These are phyloP conservation scores for Barbus barbus DNA, from an alignment of 2,113 vertebrate species.

Conservation along the genomic window DNA sequence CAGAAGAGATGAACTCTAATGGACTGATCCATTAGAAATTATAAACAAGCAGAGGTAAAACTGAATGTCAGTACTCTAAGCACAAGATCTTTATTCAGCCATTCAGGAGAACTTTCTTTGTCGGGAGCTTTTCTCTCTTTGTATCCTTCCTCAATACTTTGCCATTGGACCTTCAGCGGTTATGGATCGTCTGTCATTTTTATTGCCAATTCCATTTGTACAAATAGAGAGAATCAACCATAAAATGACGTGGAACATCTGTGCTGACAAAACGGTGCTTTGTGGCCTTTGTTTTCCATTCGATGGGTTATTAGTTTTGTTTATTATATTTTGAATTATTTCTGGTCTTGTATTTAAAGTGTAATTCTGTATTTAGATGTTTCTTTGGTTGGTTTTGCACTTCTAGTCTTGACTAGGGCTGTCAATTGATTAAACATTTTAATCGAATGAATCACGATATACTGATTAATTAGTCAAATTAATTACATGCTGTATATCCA, in stretches of 20 bases:
- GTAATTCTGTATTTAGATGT: conserved; percentile 41
- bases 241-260: conserved; percentile 46
- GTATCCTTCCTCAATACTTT: conserved; percentile 25
- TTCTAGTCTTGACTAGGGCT: neutral
- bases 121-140: conserved; percentile 20
- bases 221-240: conserved; percentile 28
- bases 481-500: neutral
- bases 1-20: neutral
- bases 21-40: neutral
- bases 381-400: conserved; percentile 40
- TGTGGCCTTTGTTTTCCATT: conserved; percentile 48
- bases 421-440: neutral
- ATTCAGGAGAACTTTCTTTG: neutral
- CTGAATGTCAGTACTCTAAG: conserved; percentile 30
- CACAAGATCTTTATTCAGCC: conserved; percentile 32
- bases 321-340: conserved; percentile 52
- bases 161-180: neutral
- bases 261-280: conserved; percentile 44
- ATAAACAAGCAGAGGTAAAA: conserved; percentile 18
- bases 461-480: neutral
- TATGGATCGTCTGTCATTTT: conserved; percentile 21
- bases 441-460: neutral
- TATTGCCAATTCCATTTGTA: conserved; percentile 51
- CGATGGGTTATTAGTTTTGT: conserved; percentile 42
- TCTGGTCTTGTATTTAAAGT: conserved; percentile 59